Evolutionary conservation across 2,888 invertebrate species (phyloP).

Genomic region (Sphinx pinastri): DNA sequence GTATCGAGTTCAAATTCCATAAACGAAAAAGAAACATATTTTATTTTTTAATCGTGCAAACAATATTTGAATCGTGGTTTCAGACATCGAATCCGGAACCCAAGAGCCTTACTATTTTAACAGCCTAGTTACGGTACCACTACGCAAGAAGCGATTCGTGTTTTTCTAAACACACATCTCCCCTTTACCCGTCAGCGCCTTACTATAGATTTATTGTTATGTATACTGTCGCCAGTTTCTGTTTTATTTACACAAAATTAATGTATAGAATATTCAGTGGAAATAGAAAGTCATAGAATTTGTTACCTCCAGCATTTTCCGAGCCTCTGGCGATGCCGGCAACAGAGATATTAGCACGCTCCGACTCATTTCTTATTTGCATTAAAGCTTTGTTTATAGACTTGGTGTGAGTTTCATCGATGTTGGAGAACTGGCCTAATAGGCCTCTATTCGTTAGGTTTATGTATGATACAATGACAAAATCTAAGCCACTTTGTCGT

Average conservation of each 20-base stretch:
- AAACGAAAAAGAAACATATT: too few species aligned
- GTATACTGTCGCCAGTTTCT: neutral
- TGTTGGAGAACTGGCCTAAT: neutral
- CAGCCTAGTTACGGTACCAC: neutral
- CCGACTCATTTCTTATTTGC: conserved; percentile 16
- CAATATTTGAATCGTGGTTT: too few species aligned
- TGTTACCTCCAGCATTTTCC: conserved; percentile 4
- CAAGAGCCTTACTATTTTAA: too few species aligned
- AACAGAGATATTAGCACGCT: conserved; percentile 29
- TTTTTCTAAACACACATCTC: neutral
- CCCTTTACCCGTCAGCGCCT: neutral
- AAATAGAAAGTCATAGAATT: conserved; percentile 4
- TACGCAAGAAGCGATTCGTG: neutral
- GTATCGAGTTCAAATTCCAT: too few species aligned
- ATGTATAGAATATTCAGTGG: conserved; percentile 12
- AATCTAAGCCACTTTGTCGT: too few species aligned
- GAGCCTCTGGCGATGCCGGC: conserved; percentile 1
- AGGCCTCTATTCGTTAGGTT: neutral
- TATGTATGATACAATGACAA: neutral
- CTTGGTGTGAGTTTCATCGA: neutral
- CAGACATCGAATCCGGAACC: too few species aligned
- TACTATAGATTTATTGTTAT: neutral
- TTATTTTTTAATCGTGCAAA: too few species aligned
- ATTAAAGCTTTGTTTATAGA: conserved; percentile 13
- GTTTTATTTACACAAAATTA: neutral